Conservation (phyloP, 2,113 vertebrate species). For the Reinhardtius hippoglossoides region DNA sequence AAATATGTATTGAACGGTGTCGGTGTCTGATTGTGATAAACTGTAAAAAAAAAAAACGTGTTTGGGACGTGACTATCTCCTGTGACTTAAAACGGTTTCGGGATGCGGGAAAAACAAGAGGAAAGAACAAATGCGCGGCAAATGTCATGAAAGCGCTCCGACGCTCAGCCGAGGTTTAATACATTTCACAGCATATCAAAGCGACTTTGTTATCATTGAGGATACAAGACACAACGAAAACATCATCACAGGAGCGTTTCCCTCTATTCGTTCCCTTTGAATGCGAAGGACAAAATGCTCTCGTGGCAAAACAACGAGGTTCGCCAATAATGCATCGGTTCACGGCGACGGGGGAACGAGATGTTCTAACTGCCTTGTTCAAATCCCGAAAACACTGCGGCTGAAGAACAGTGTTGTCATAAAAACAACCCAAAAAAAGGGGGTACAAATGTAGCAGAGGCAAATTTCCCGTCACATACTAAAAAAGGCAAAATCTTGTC, state of each 20-base stretch:
- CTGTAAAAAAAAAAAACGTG: neutral
- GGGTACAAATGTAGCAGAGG: slow-evolving; percentile 36
- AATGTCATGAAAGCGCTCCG: neutral
- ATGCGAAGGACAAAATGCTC: slow-evolving; percentile 50
- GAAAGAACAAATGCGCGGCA: neutral
- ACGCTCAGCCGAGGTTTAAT: slow-evolving; percentile 7
- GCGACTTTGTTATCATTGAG: slow-evolving; percentile 27
- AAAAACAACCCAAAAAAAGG: slow-evolving; percentile 34
- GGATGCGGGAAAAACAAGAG: neutral
- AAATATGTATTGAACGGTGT: neutral
- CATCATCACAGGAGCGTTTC: slow-evolving; percentile 16
- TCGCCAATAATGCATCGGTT: slow-evolving; percentile 60
- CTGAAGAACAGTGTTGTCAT: slow-evolving; percentile 43
- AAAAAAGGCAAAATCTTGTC: slow-evolving; percentile 31
- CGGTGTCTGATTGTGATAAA: neutral
- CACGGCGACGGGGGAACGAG: slow-evolving; percentile 49
- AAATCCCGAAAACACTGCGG: slow-evolving; percentile 41
- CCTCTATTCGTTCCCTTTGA: slow-evolving; percentile 25
- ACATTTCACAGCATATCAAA: slow-evolving; percentile 30
- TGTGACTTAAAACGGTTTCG: neutral
- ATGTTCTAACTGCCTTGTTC: slow-evolving; percentile 53
- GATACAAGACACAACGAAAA: slow-evolving; percentile 31
- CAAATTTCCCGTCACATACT: slow-evolving; percentile 35
- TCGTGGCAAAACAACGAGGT: slow-evolving; percentile 51
- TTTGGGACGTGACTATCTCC: neutral